These are phyloP conservation scores for Lytechinus variegatus DNA, from an alignment of 35 echinoderm and acorn worm species.

Conservation along the genomic window DNA sequence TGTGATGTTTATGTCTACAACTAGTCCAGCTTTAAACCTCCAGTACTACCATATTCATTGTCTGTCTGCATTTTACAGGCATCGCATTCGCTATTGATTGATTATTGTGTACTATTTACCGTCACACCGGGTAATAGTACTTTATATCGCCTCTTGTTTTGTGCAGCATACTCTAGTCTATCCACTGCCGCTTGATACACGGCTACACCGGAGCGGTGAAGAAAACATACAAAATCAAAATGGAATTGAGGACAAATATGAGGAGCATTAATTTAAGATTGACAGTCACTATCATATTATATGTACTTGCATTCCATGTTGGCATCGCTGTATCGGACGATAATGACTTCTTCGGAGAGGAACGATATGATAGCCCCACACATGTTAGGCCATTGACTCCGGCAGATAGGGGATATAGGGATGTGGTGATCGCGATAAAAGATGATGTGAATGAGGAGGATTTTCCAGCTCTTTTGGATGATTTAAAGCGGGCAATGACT, in stretches of 20 bases:
- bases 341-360: background rate
- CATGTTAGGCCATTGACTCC: background rate
- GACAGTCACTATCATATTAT: background rate
- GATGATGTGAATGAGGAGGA: constrained; percentile 20
- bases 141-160: background rate
- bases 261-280: background rate
- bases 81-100: background rate
- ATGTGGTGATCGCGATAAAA: constrained; percentile 49
- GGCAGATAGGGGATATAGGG: constrained; percentile 24
- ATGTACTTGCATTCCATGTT: background rate
- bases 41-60: background rate
- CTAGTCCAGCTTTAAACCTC: background rate
- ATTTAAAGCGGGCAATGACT: constrained; percentile 6
- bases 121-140: background rate
- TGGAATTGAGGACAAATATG: background rate
- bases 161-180: no score
- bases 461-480: constrained; percentile 15
- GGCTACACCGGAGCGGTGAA: background rate
- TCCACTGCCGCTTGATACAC: no score
- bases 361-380: background rate
- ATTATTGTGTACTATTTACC: background rate
- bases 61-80: background rate
- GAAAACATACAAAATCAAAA: background rate
- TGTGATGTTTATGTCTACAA: no score
- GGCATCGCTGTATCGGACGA: background rate